Conservation (phyloP, 2,113 vertebrate species). For the Bagarius yarrelli region DNA sequence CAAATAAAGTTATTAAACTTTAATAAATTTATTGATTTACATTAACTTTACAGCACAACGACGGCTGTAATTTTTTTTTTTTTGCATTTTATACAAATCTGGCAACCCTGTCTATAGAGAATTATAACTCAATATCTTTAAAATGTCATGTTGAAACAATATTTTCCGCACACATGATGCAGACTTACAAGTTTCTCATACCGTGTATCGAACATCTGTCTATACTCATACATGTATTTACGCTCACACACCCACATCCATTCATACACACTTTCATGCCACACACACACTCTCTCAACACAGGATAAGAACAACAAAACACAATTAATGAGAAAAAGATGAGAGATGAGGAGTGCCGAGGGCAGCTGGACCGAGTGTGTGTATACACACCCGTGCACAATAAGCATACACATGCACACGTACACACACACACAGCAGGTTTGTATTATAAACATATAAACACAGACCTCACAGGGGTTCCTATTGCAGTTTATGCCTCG, state of each 20-base stretch:
- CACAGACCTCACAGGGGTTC: conserved; percentile 7
- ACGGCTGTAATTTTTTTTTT: background rate
- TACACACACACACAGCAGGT: conserved; percentile 16
- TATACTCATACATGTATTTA: conserved; percentile 36
- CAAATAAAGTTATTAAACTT: too few relatives aligned
- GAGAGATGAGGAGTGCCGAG: conserved; percentile 30
- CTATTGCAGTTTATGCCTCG: background rate
- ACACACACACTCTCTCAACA: conserved; percentile 43
- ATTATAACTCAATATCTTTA: background rate
- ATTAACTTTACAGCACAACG: background rate
- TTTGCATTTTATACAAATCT: background rate
- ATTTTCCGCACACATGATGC: background rate
- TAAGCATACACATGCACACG: background rate
- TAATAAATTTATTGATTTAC: background rate
- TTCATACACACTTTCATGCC: conserved; percentile 13
- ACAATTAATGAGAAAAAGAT: conserved; percentile 46
- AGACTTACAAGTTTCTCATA: background rate
- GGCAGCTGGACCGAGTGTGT: conserved; percentile 21
- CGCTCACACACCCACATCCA: conserved; percentile 23
- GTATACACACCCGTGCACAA: background rate
- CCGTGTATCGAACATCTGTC: background rate
- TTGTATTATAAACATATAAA: conserved; percentile 33
- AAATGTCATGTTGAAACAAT: background rate
- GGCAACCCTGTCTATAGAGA: background rate
- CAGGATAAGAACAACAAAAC: conserved; percentile 48